Percentiles rank a stretch among this genome's conserved stretches.
Evolutionary conservation across 2,113 vertebrate species (phyloP).

Genomic region (Rhegmatorhina hoffmannsi): DNA sequence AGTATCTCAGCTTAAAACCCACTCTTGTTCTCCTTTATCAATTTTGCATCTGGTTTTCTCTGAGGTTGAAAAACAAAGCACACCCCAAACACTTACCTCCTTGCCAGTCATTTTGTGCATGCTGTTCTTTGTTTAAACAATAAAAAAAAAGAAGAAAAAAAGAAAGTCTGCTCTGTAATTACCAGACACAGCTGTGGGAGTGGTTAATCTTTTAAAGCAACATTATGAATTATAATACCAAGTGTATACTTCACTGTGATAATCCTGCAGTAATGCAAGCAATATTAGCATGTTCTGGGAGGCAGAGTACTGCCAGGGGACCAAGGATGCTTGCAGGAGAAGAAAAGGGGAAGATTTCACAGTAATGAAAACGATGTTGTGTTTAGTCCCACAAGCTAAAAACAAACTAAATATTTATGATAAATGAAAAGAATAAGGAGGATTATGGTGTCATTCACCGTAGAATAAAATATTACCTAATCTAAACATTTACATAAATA

Average conservation of each 20-base stretch:
- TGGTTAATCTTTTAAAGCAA: conserved; percentile 78
- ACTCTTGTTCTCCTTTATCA: background rate
- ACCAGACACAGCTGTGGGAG: conserved; percentile 65
- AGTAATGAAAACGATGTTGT: conserved; percentile 65
- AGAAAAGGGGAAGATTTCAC: conserved; percentile 67
- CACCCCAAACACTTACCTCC: conserved; percentile 42
- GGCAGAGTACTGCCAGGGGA: conserved; percentile 63
- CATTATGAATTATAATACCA: conserved; percentile 76
- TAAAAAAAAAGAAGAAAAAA: background rate
- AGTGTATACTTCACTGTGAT: conserved; percentile 71
- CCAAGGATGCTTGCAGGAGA: conserved; percentile 59
- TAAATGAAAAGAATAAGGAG: conserved; percentile 61
- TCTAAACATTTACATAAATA: conserved; percentile 70
- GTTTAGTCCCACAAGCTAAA: conserved; percentile 69
- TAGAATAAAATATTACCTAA: conserved; percentile 66
- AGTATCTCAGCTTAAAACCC: background rate
- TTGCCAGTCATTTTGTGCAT: conserved; percentile 28
- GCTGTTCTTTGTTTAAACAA: conserved; percentile 42
- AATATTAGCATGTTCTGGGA: conserved; percentile 72
- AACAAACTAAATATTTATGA: conserved; percentile 75
- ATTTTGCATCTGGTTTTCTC: conserved; percentile 57
- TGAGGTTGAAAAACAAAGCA: conserved; percentile 52
- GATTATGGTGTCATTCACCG: conserved; percentile 66
- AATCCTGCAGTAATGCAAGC: conserved; percentile 73
- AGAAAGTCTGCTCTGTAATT: conserved; percentile 61